Evolutionary conservation across 2,113 vertebrate genomes (phyloP), one percentile per base, ranked within the genome.

Genomic region (Ptilorrhoa leucosticta): DNA sequence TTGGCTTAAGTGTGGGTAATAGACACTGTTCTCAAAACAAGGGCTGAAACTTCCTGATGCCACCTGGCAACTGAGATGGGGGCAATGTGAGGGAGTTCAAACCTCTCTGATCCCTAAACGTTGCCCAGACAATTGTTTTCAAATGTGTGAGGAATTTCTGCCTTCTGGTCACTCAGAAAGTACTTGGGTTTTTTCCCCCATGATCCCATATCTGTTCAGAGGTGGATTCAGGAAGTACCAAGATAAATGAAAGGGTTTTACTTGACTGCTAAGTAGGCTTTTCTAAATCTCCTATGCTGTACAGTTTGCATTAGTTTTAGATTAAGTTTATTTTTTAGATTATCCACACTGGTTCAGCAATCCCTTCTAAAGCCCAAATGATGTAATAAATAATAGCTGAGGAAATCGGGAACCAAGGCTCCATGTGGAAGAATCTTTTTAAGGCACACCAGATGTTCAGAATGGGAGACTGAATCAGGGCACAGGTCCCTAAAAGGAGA

Each of bases 311-410:
- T 91, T 95, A 91, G 81, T 91, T 94, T 95, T 94, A 95, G 91
- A 93, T 95, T 89, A 94, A 94, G 83, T 96, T 96, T 95, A 94
- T 95, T 95, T 95, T 94, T 95, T 76, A 94, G 89, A 92, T 95
- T 92, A 97, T 84, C 93, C 91, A 85, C 89, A 71, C 60, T 79
- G 83, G 81, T 95, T 95, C 89, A 82, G 61, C 91, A 95, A 89
- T 92, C 91, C 69, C 44, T 95, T 82, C 83, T 68, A 94, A 92
- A 95, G 84, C 80, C 86, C 69, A 64, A 82, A 64, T 1, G 24
- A 92, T 75, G 87, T 91, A 94, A 95, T 95, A 96, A 95, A 91
- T 96, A 96, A 93, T 84, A 91, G 83, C 81, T 82, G 81, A 94
- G 89, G 89, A 95, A 91, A 87, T 76, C 1, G 0, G 78, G 68